Conservation (phyloP, 2,797 vertebrate species). For the Tragelaphus eurycerus region DNA sequence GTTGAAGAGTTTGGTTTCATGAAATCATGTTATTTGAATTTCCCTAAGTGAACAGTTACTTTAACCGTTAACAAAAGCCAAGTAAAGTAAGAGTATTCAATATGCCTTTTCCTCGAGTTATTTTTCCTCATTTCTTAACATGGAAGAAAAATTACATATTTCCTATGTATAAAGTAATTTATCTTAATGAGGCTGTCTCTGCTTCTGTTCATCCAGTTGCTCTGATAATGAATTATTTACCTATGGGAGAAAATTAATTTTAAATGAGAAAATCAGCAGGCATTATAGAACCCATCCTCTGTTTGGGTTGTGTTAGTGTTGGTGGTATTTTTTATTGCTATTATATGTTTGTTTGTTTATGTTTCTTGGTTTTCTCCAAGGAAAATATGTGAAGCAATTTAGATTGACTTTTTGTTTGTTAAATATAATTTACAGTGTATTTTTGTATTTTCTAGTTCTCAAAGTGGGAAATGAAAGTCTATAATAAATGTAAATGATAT, state of each 20-base stretch:
- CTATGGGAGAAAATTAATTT: constrained; percentile 36
- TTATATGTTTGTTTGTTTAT: background rate
- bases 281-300: constrained; percentile 39
- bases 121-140: constrained; percentile 40
- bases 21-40: constrained; percentile 46
- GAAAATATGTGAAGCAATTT: constrained; percentile 43
- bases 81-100: constrained; percentile 38
- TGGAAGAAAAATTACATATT: background rate
- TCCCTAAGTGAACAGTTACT: constrained; percentile 23
- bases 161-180: constrained; percentile 40
- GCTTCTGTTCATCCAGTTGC: constrained; percentile 8
- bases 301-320: constrained; percentile 31
- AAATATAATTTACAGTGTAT: constrained; percentile 63
- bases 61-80: constrained; percentile 24
- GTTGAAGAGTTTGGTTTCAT: constrained; percentile 26
- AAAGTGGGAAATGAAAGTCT: constrained; percentile 67
- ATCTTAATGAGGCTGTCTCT: constrained; percentile 17
- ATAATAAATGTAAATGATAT: constrained; percentile 56
- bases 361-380: constrained; percentile 56
- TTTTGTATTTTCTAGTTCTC: constrained; percentile 72
- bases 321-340: constrained; percentile 25
- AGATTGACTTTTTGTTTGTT: constrained; percentile 48
- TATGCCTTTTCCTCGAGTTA: constrained; percentile 45
- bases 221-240: constrained; percentile 46
- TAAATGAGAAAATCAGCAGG: constrained; percentile 39